These are phyloP conservation scores for Epizoanthus illoricatus DNA, from an alignment of 92 coral and sea anemone genomes.

Conservation along the genomic window DNA sequence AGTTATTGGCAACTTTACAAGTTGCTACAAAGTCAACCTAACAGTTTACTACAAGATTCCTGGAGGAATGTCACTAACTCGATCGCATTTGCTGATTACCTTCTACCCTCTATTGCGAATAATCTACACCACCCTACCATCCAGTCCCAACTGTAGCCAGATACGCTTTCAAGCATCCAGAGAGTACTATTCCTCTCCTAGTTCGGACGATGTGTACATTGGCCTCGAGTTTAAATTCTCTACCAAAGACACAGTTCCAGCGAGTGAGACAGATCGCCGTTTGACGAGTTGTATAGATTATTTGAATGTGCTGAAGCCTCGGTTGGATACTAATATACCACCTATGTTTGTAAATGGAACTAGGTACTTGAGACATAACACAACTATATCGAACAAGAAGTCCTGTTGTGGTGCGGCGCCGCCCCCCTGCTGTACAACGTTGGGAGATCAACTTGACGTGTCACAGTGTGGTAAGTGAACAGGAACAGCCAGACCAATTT, in stretches of 20 bases:
- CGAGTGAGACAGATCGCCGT: conserved; percentile 2
- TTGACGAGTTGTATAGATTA: conserved; percentile 1
- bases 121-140: not conserved
- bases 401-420: conserved; percentile 13
- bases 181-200: not conserved
- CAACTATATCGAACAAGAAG: conserved; percentile 14
- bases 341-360: conserved; percentile 11
- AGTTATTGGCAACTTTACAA: conserved; percentile 29
- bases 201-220: conserved; percentile 4
- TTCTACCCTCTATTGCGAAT: not conserved
- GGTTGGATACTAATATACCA: not conserved
- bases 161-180: conserved; percentile 1
- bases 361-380: conserved; percentile 2
- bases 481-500: no score
- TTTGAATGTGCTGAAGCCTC: conserved; percentile 7
- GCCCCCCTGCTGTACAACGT: conserved; percentile 29
- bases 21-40: conserved; percentile 25
- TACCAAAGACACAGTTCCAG: conserved; percentile 33
- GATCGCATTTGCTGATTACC: not conserved
- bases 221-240: conserved; percentile 1
- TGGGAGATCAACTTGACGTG: not conserved
- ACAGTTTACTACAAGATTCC: conserved; percentile 32
- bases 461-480: conserved; percentile 29
- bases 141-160: conserved; percentile 10
- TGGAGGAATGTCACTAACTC: conserved; percentile 1